phyloP scores from a whole-genome alignment of 2,113 vertebrate species.

The Vicugna pacos region DNA sequence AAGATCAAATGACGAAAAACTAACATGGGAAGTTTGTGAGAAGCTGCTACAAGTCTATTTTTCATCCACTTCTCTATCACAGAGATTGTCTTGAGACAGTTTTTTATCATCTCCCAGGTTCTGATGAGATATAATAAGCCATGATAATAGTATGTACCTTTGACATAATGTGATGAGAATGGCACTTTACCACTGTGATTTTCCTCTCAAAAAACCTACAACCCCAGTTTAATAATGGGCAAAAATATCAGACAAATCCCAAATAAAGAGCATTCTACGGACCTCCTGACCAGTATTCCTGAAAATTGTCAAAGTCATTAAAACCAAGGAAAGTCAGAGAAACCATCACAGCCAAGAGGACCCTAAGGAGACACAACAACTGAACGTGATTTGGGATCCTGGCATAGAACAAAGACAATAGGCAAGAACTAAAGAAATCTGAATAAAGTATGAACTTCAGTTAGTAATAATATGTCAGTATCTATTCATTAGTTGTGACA shows the following conservation, averaged over 20 bases:
- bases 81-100: background rate
- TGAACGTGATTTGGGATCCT: background rate
- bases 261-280: background rate
- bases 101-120: background rate
- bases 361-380: background rate
- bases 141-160: background rate
- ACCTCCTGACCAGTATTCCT: background rate
- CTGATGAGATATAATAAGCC: background rate
- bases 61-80: background rate
- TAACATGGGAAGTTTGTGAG: background rate
- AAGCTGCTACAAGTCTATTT: background rate
- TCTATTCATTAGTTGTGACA: background rate
- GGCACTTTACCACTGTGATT: background rate
- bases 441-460: background rate
- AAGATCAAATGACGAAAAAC: background rate
- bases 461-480: background rate
- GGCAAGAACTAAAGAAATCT: constrained; percentile 6
- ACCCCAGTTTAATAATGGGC: background rate
- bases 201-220: background rate
- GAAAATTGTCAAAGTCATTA: background rate
- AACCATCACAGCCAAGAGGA: background rate
- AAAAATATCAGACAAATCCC: background rate
- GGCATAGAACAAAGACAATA: background rate
- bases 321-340: constrained; percentile 16
- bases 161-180: background rate